Conservation (phyloP, 2,888 invertebrate species). For the Panzeria rudis region DNA sequence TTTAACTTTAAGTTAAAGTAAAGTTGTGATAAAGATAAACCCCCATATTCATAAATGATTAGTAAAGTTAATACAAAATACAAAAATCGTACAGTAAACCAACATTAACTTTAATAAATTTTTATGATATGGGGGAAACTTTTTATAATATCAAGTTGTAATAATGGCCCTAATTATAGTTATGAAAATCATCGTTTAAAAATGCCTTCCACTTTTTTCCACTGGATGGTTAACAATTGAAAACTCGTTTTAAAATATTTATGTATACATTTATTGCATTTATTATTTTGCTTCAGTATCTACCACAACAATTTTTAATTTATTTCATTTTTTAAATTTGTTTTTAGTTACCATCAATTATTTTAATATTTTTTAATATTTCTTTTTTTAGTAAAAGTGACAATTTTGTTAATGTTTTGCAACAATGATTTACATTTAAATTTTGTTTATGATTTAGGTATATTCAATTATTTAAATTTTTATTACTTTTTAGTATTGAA, state of each 20-base stretch:
- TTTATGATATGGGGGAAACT: too few species aligned
- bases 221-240: not conserved
- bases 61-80: too few species aligned
- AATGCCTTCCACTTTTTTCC: too few species aligned
- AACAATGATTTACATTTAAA: conserved; percentile 72
- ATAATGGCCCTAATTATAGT: too few species aligned
- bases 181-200: too few species aligned
- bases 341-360: conserved; percentile 64
- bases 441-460: conserved; percentile 69
- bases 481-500: conserved; percentile 69
- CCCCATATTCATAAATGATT: too few species aligned
- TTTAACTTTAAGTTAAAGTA: too few species aligned
- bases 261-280: conserved; percentile 83
- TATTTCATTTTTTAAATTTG: conserved; percentile 69
- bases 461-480: conserved; percentile 71
- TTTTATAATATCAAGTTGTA: too few species aligned
- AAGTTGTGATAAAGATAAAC: too few species aligned
- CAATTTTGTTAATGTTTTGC: conserved; percentile 68
- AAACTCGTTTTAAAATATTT: conserved; percentile 72
- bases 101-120: too few species aligned
- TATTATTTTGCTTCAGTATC: conserved; percentile 78
- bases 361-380: conserved; percentile 70
- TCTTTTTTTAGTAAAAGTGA: conserved; percentile 70
- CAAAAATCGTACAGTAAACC: too few species aligned
- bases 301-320: conserved; percentile 81